phyloP scores from a whole-genome alignment of 2,888 invertebrate species.

The Andrena chrysosceles region DNA sequence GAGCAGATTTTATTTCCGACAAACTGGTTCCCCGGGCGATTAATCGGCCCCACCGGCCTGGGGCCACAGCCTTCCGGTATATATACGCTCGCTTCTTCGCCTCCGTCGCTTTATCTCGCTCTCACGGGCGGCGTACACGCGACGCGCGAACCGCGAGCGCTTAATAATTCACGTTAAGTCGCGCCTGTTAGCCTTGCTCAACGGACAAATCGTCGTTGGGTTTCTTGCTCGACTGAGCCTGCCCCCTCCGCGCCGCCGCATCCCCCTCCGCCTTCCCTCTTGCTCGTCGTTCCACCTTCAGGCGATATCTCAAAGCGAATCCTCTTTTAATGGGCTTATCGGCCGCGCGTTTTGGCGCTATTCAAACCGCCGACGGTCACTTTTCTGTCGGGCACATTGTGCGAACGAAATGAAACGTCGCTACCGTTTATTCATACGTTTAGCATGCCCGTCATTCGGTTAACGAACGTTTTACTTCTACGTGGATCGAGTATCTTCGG shows the following conservation, averaged over 20 bases:
- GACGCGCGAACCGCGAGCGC: conserved; percentile 61
- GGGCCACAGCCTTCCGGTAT: conserved; percentile 52
- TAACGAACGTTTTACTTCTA: too few species aligned
- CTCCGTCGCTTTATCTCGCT: conserved; percentile 54
- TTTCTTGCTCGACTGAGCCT: conserved; percentile 15
- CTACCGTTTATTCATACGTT: too few species aligned
- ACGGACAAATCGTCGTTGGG: conserved; percentile 34
- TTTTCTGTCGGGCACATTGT: neutral
- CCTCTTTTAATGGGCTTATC: neutral
- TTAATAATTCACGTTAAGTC: conserved; percentile 58
- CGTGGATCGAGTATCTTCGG: too few species aligned
- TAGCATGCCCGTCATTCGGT: too few species aligned
- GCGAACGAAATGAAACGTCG: too few species aligned
- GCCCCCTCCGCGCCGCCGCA: too few species aligned
- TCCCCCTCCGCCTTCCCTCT: neutral
- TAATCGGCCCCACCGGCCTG: conserved; percentile 75
- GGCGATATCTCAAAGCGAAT: conserved; percentile 22
- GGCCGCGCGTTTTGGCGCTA: neutral
- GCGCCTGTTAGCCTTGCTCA: conserved; percentile 29
- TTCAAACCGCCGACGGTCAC: neutral
- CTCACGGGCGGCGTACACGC: conserved; percentile 38
- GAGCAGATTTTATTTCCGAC: conserved; percentile 80
- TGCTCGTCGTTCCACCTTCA: conserved; percentile 9
- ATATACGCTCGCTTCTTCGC: conserved; percentile 29
- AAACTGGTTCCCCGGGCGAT: conserved; percentile 80